Evolutionary conservation across 2,113 vertebrate species (phyloP), one percentile per base, ranked within the genome.

Genomic region (Carollia perspicillata): DNA sequence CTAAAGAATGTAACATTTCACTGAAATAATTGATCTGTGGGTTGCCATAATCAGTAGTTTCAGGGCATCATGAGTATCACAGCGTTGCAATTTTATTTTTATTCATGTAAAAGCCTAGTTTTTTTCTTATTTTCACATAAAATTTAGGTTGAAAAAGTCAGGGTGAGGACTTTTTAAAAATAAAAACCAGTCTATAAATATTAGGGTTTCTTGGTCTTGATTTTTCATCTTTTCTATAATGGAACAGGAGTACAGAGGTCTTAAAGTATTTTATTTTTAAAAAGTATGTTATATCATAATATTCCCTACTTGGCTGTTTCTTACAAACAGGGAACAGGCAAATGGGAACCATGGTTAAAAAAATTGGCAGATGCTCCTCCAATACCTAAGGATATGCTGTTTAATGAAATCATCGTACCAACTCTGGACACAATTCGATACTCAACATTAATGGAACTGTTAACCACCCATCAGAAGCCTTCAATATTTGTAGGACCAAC

Each of bases 331-430:
- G 99, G 99, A 89, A 66, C 97, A 11, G 99, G 99, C 84, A 98
- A 98, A 96, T 99, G 99, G 99, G 99, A 99, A 92, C 97, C 98
- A 35, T 99, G 99, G 99, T 98, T 98, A 47, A 98, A 99, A 83
- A 98, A 98, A 93, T 97, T 99, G 33, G 98, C 97, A 91, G 81
- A 96, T 0, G 97, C 98, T 12, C 98, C 98, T 90, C 94, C 99
- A n/a, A 99, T 99, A 85, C 85, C 97, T 90, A 98, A 97, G 86
- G 99, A 99, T 79, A n/a, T 98, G 96, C 95, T 98, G 98, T 99
- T 99, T 96, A 99, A 99, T 92, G 99, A 99, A 97, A 99, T 99
- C 97, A 99, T 99, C 71, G 99, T 99, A 10, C 99, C 99, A n/a
- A 99, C 99, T 69, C 97, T 99, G 97, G 99, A 99, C 97, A 99